These are phyloP conservation scores for Saccopteryx bilineata DNA, from an alignment of 2,113 vertebrate species.

Conservation along the genomic window DNA sequence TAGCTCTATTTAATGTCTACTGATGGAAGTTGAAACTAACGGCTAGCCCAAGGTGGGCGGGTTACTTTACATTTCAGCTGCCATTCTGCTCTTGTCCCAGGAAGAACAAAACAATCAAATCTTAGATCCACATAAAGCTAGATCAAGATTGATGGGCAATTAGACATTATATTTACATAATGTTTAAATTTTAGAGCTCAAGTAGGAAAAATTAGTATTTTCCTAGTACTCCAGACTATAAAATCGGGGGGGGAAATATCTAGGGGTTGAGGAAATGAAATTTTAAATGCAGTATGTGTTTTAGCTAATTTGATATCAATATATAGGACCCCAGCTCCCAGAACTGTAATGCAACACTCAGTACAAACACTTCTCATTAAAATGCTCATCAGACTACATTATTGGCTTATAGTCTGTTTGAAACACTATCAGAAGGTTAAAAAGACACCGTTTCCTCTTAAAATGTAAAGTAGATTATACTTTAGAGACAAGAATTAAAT, in stretches of 20 bases:
- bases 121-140: neutral
- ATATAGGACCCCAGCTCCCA: neutral
- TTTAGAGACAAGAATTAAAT: slow-evolving; percentile 23
- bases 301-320: neutral
- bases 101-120: neutral
- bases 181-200: slow-evolving; percentile 39
- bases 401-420: neutral
- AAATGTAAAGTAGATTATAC: slow-evolving; percentile 37
- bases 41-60: neutral
- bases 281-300: neutral
- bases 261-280: neutral
- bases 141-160: neutral
- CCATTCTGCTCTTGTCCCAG: neutral
- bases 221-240: neutral
- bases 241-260: neutral
- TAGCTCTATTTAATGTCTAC: slow-evolving; percentile 39
- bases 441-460: slow-evolving; percentile 25
- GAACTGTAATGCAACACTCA: neutral
- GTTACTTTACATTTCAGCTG: neutral
- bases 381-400: neutral
- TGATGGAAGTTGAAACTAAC: slow-evolving; percentile 18
- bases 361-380: neutral
- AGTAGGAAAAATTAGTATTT: slow-evolving; percentile 38
- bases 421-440: neutral
- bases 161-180: slow-evolving; percentile 32